A percentile compares a stretch with the other conserved stretches of the same genome.
Conservation (phyloP, 2,888 invertebrate species). For the Ornithoptera priamus region DNA sequence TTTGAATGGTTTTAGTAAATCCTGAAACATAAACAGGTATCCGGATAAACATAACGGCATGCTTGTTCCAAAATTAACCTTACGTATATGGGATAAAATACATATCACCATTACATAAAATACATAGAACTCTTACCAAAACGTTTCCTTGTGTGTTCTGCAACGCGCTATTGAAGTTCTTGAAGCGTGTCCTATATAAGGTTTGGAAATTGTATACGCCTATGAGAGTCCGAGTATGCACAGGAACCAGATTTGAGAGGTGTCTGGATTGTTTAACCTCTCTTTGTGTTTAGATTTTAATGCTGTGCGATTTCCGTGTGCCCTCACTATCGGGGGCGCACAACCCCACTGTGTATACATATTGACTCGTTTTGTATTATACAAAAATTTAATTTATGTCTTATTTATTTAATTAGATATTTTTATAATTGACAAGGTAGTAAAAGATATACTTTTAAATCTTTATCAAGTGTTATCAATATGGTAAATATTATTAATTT, state of each 20-base stretch:
- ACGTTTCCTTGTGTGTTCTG: background rate
- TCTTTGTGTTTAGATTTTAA: background rate
- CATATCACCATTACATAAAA: background rate
- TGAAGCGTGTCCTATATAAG: slow-evolving; percentile 4
- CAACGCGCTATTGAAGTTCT: slow-evolving; percentile 10
- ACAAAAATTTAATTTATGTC: background rate
- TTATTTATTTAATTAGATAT: background rate
- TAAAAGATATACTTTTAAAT: too few relatives aligned
- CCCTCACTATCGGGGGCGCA: background rate
- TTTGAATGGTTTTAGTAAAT: too few relatives aligned
- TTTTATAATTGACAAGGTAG: too few relatives aligned
- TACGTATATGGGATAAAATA: background rate
- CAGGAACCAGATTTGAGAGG: slow-evolving; percentile 15
- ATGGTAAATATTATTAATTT: too few relatives aligned
- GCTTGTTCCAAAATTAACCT: background rate
- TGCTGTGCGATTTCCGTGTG: slow-evolving; percentile 13
- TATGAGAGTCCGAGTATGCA: slow-evolving; percentile 18
- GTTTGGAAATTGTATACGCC: background rate
- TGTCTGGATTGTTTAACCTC: slow-evolving; percentile 19
- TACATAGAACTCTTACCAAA: background rate
- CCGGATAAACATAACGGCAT: background rate
- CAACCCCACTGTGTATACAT: slow-evolving; percentile 15
- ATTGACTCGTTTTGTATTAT: slow-evolving; percentile 1
- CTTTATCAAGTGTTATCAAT: too few relatives aligned
- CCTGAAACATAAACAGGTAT: background rate